phyloP scores from a whole-genome alignment of 2,113 vertebrate genomes.

The Grallaria varia region DNA sequence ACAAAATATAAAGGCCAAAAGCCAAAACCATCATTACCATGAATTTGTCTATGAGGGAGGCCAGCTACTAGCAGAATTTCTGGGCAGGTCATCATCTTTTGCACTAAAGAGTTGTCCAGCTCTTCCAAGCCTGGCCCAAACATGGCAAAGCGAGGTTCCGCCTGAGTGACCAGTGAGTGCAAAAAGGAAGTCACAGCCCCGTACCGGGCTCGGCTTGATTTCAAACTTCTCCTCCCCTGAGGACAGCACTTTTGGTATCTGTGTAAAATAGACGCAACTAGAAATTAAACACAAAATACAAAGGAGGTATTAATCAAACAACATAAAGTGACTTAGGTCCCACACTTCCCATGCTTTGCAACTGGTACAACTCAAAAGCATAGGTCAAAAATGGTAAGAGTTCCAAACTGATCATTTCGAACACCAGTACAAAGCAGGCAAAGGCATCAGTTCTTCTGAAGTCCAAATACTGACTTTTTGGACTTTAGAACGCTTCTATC shows the following conservation, averaged over 20 bases:
- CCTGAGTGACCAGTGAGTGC: slow-evolving; percentile 80
- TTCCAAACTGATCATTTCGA: background rate
- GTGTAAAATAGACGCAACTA: slow-evolving; percentile 57
- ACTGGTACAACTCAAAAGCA: background rate
- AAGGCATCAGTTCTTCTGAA: background rate
- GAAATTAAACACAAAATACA: slow-evolving; percentile 41
- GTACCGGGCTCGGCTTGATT: slow-evolving; percentile 73
- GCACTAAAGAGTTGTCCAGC: slow-evolving; percentile 87
- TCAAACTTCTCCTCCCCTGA: slow-evolving; percentile 75
- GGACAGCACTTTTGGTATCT: slow-evolving; percentile 91
- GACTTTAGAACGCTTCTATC: background rate
- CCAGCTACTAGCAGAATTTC: slow-evolving; percentile 82
- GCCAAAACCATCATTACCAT: slow-evolving; percentile 75
- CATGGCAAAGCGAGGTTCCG: slow-evolving; percentile 92
- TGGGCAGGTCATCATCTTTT: slow-evolving; percentile 84
- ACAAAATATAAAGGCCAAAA: background rate
- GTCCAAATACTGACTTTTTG: background rate
- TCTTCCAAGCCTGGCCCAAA: slow-evolving; percentile 94
- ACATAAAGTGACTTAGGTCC: background rate
- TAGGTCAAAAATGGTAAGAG: background rate
- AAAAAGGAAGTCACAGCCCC: slow-evolving; percentile 84
- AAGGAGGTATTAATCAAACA: background rate
- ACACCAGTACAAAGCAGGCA: background rate
- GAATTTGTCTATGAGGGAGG: slow-evolving; percentile 85
- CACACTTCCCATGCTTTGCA: background rate